phyloP scores from a whole-genome alignment of 2,888 invertebrate species.

The Chromoteleia sp. region DNA sequence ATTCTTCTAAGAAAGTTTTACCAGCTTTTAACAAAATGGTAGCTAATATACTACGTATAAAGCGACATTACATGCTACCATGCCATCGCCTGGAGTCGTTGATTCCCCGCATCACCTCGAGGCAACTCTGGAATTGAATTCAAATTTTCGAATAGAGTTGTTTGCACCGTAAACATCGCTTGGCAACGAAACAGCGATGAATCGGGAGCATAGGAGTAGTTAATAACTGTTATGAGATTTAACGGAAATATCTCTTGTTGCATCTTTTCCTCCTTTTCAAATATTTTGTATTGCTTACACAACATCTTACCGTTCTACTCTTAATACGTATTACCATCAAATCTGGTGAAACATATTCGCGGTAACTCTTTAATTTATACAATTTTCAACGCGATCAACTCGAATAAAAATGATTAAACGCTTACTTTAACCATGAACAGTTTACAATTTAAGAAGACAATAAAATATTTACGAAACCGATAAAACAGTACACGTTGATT shows the following conservation, averaged over 20 bases:
- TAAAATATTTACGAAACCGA: too few relatives aligned
- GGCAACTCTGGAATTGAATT: constrained; percentile 77
- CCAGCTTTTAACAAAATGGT: constrained; percentile 43
- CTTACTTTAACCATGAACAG: too few relatives aligned
- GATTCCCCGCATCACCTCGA: constrained; percentile 56
- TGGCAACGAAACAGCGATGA: constrained; percentile 71
- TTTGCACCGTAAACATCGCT: constrained; percentile 79
- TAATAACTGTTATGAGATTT: constrained; percentile 68
- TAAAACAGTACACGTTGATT: neutral
- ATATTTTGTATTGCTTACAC: too few relatives aligned
- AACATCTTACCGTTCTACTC: too few relatives aligned
- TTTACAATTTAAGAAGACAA: too few relatives aligned
- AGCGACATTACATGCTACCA: constrained; percentile 49
- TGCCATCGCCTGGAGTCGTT: constrained; percentile 49
- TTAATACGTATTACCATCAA: too few relatives aligned
- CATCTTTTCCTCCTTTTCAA: constrained; percentile 1
- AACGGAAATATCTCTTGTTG: constrained; percentile 40
- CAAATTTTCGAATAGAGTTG: constrained; percentile 77
- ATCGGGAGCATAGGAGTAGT: constrained; percentile 47
- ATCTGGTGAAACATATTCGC: too few relatives aligned
- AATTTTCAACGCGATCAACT: too few relatives aligned
- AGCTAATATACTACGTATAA: constrained; percentile 58
- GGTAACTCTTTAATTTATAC: too few relatives aligned
- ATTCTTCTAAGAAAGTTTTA: constrained; percentile 24
- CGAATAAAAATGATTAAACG: too few relatives aligned